These are phyloP conservation scores for Semnornis frantzii DNA, from an alignment of 2,113 vertebrate species.

Conservation along the genomic window DNA sequence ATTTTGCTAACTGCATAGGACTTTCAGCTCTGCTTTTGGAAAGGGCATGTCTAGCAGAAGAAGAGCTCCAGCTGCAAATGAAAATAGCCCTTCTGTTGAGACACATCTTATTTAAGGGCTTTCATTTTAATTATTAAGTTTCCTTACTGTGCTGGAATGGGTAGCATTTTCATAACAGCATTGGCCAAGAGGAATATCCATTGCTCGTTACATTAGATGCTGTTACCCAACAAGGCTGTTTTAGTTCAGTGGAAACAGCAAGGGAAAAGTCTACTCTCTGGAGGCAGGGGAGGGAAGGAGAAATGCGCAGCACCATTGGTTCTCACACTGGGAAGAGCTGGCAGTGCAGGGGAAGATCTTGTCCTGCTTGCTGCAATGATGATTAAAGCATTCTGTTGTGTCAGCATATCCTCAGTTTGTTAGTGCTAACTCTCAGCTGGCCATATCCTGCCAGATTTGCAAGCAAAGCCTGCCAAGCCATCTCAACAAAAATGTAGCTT, in stretches of 20 bases:
- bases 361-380: conserved; percentile 78
- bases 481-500: conserved; percentile 80
- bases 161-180: conserved; percentile 31
- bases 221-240: conserved; percentile 64
- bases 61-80: not conserved
- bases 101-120: not conserved
- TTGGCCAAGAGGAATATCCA: conserved; percentile 68
- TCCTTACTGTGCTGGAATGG: conserved; percentile 26
- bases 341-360: conserved; percentile 77
- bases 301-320: conserved; percentile 71
- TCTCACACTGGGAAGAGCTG: conserved; percentile 81
- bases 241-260: conserved; percentile 52
- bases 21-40: not conserved
- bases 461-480: conserved; percentile 82
- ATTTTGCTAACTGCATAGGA: not conserved
- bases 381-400: conserved; percentile 89
- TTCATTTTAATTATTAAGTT: conserved; percentile 23
- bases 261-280: conserved; percentile 62
- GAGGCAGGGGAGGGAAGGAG: conserved; percentile 79
- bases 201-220: conserved; percentile 39
- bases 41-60: not conserved
- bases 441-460: conserved; percentile 86
- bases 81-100: not conserved
- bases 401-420: conserved; percentile 89
- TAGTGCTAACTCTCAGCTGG: conserved; percentile 84